phyloP scores from a whole-genome alignment of 2,888 invertebrate species.

The Notodonta dromedarius region DNA sequence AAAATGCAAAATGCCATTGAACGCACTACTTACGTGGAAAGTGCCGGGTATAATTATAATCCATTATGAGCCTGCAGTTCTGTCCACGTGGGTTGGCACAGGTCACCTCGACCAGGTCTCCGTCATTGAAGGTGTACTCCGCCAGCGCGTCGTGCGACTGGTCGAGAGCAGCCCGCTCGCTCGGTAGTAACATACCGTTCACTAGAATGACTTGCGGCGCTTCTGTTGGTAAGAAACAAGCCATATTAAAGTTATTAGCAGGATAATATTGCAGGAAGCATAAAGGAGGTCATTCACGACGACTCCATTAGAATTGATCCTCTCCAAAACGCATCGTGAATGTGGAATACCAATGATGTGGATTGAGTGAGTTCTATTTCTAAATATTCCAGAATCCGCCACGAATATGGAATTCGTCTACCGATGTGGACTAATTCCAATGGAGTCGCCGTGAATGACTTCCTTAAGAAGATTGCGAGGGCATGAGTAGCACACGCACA shows the following conservation, averaged over 20 bases:
- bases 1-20: no score
- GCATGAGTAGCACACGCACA: no score
- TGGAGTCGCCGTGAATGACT: no score
- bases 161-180: neutral
- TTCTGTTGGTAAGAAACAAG: neutral
- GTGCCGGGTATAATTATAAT: neutral
- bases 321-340: no score
- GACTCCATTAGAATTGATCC: no score
- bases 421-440: no score
- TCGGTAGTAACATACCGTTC: neutral
- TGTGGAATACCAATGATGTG: no score
- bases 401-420: no score
- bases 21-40: neutral
- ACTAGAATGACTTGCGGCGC: neutral
- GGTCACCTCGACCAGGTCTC: neutral
- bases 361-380: no score
- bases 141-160: neutral
- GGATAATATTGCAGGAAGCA: neutral
- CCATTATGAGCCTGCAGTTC: neutral
- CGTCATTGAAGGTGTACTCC: neutral
- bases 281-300: no score
- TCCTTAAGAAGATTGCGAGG: no score
- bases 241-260: neutral
- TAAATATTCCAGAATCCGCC: no score
- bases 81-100: neutral